Percentiles rank a stretch among this genome's conserved stretches.
phyloP scores from a whole-genome alignment of 2,888 invertebrate species.

The Drosophila recens region DNA sequence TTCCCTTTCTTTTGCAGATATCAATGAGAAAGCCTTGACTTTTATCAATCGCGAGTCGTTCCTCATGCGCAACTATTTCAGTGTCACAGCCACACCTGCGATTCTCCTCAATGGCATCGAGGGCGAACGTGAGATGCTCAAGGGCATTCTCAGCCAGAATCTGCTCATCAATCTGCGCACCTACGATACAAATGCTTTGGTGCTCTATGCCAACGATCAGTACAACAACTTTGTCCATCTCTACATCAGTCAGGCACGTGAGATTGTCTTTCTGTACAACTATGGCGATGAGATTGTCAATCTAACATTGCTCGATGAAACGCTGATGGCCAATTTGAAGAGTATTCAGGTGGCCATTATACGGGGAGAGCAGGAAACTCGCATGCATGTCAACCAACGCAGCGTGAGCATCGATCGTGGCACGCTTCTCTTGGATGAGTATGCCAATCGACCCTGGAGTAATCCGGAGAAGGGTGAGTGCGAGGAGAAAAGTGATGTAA shows the following conservation, averaged over 20 bases:
- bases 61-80: constrained; percentile 92
- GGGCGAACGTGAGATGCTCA: constrained; percentile 87
- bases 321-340: constrained; percentile 90
- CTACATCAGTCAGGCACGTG: constrained; percentile 91
- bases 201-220: constrained; percentile 96
- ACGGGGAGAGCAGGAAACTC: constrained; percentile 90
- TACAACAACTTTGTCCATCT: constrained; percentile 96
- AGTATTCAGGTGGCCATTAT: constrained; percentile 95
- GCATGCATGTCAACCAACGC: constrained; percentile 92
- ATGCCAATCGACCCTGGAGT: constrained; percentile 94
- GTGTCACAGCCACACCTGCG: constrained; percentile 86
- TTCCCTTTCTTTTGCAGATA: constrained; percentile 87
- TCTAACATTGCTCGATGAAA: constrained; percentile 91
- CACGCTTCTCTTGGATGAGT: constrained; percentile 89
- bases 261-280: constrained; percentile 94
- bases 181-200: constrained; percentile 92
- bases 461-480: constrained; percentile 91
- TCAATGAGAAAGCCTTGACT: constrained; percentile 95
- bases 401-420: constrained; percentile 90
- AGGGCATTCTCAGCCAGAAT: constrained; percentile 91
- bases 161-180: constrained; percentile 96
- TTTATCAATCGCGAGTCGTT: constrained; percentile 93
- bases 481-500: no score
- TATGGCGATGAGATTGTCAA: constrained; percentile 92
- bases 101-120: constrained; percentile 84